Evolutionary conservation across 2,113 vertebrate genomes (phyloP).

Genomic region (Neoarius graeffei): DNA sequence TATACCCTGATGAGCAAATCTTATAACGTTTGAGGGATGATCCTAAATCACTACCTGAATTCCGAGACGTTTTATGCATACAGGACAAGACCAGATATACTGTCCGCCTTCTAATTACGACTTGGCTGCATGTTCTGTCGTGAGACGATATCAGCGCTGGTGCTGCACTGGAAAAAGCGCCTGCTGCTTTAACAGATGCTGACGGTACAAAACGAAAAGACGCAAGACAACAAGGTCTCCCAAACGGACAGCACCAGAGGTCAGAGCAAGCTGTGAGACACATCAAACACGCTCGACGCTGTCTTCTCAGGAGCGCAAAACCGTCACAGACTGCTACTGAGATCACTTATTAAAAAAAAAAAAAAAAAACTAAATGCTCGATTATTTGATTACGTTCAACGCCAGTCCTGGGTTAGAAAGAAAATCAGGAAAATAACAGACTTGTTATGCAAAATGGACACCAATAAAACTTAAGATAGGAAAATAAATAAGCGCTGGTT

Average conservation of each 20-base stretch:
- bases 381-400: neutral
- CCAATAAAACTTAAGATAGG: neutral
- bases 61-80: neutral
- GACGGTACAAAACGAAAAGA: too few species aligned
- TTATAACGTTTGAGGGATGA: neutral
- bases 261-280: neutral
- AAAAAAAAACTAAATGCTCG: neutral
- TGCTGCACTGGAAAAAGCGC: neutral
- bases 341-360: neutral
- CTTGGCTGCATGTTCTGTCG: neutral
- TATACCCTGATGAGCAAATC: neutral
- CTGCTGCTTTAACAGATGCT: conserved; percentile 8
- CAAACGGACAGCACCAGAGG: neutral
- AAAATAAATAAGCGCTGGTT: neutral
- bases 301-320: neutral
- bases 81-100: neutral
- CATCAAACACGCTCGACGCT: neutral
- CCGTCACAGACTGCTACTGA: neutral
- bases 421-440: neutral
- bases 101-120: neutral
- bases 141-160: neutral
- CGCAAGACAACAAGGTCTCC: neutral
- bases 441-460: conserved; percentile 12
- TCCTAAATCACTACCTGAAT: neutral
- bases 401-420: neutral